phyloP scores from a whole-genome alignment of 2,888 invertebrate genomes.

The Habrosyne pyritoides region DNA sequence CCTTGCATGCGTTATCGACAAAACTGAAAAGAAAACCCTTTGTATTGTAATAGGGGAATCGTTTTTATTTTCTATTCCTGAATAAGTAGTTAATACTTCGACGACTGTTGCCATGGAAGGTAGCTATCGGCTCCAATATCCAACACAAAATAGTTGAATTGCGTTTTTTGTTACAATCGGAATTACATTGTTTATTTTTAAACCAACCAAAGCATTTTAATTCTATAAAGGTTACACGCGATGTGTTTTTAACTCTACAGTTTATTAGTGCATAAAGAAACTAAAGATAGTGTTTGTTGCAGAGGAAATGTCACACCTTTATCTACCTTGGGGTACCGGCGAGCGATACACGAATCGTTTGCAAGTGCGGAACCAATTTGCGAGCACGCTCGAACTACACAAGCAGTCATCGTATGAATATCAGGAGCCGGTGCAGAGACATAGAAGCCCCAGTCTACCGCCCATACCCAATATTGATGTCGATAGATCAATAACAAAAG shows the following conservation, averaged over 20 bases:
- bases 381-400: conserved; percentile 73
- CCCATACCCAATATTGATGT: conserved; percentile 82
- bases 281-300: conserved; percentile 44
- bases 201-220: background rate
- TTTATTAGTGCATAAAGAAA: background rate
- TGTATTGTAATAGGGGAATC: conserved; percentile 60
- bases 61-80: conserved; percentile 55
- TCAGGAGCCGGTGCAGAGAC: conserved; percentile 70
- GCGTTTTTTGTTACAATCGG: conserved; percentile 13
- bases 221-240: background rate
- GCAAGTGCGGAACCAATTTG: conserved; percentile 76
- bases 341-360: conserved; percentile 71
- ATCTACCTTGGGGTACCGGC: conserved; percentile 89
- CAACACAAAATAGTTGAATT: conserved; percentile 29
- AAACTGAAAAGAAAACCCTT: conserved; percentile 71
- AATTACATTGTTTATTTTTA: conserved; percentile 11
- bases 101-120: conserved; percentile 65
- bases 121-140: conserved; percentile 34
- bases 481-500: conserved; percentile 54
- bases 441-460: conserved; percentile 87
- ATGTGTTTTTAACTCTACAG: conserved; percentile 2
- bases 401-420: conserved; percentile 74
- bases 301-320: conserved; percentile 92
- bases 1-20: conserved; percentile 69
- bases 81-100: conserved; percentile 59